Base-by-base conservation (phyloP, 1,140 invertebrate genomes). In the Sesamia nonagrioides region DNA sequence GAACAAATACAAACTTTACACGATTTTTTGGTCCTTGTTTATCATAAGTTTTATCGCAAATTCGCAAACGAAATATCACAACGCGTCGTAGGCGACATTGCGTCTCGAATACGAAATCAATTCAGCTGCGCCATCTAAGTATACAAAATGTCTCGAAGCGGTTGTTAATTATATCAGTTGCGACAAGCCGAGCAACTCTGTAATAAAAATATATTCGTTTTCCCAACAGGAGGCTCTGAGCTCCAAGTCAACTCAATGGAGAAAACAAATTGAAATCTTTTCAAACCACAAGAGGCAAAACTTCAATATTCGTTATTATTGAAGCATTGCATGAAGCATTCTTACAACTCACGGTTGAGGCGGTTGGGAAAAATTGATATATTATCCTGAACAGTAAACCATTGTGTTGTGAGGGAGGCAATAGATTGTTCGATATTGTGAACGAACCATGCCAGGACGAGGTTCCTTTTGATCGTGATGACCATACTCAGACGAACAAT, bases 371-470 rank as follows among this genome's bases (percentile, higher is more conserved):
- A 50, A 50, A 50, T 50, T 50, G 45, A 50, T 50, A 50, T 15
- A 50, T 50, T 50, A 50, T 50, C 45, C 13, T 50, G 45, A 50
- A n/a, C 54, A 33, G 11, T 13, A 13, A 33, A 9, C 6, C 0
- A 40, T 8, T 8, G 27, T 13, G 27, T 60, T 60, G 11, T 60
- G 11, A 35, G 1, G 18, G 27, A 27, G 15, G 56, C 35, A 63
- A 40, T 63, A 40, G 17, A 63, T 40, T 63, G 52, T 56, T 18
- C 0, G n/a, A 63, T 63, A 63, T 63, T 63, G 60, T 63, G 7
- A 63, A 11, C 13, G 60, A 9, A 40, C n/a, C 60, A 8, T 40
- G 58, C 50, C 42, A 4, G 21, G 18, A 56, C 52, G 17, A 18
- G 18, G 52, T 7, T 27, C 9, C 17, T 56, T 56, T 56, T 52